Conservation (phyloP, 1,140 invertebrate genomes). For the Chionoecetes opilio region DNA sequence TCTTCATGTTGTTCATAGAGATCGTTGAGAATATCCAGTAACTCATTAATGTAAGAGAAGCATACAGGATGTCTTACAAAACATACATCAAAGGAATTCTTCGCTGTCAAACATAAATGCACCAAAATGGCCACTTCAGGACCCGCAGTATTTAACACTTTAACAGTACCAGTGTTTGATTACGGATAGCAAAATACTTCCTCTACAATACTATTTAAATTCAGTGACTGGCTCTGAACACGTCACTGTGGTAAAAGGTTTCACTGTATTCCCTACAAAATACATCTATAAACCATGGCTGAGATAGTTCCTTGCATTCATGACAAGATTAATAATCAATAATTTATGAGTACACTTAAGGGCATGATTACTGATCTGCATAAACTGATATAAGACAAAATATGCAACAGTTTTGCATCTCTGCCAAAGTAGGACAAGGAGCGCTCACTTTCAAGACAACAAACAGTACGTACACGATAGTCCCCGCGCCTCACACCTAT, state of each 20-base stretch:
- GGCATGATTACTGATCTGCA: constrained; percentile 38
- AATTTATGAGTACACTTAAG: constrained; percentile 12
- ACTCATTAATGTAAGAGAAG: not conserved
- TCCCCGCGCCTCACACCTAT: not conserved
- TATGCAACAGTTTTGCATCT: not conserved
- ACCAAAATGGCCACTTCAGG: not conserved
- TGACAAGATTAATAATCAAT: constrained; percentile 32
- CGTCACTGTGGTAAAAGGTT: constrained; percentile 44
- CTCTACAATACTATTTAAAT: not conserved
- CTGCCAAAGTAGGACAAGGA: not conserved
- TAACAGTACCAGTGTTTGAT: constrained; percentile 30
- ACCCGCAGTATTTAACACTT: not conserved
- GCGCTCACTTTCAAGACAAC: not conserved
- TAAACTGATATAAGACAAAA: constrained; percentile 17
- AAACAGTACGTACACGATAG: too few relatives aligned
- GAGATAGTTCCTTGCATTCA: constrained; percentile 42
- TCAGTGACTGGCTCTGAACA: not conserved
- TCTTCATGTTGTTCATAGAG: not conserved
- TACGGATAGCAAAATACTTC: constrained; percentile 21
- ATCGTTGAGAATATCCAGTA: not conserved
- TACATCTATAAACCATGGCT: constrained; percentile 41
- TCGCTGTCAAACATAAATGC: not conserved
- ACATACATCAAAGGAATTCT: not conserved
- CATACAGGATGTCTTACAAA: not conserved
- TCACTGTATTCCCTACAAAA: constrained; percentile 53